Conservation (phyloP, 1,140 invertebrate genomes). For the Diachasma alloeum region DNA sequence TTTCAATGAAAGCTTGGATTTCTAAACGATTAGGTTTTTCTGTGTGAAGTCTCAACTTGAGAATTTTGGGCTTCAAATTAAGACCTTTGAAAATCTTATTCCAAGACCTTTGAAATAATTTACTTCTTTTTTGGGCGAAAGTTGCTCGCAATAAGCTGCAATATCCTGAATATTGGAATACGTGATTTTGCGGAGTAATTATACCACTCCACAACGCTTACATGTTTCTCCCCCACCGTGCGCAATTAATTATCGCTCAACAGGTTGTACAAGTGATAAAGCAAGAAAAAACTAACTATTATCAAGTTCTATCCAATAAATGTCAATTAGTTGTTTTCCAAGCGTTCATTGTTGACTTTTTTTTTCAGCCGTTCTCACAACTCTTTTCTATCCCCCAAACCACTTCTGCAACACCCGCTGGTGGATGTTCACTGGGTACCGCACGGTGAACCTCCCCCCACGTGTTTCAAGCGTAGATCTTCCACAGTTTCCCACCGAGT, state of each 20-base stretch:
- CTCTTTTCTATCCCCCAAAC: not conserved
- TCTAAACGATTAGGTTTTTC: no score
- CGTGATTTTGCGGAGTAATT: no score
- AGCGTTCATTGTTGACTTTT: not conserved
- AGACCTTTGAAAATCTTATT: no score
- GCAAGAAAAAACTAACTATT: not conserved
- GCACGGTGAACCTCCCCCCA: not conserved
- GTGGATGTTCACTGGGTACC: not conserved
- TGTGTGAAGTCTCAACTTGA: no score
- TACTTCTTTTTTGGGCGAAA: no score
- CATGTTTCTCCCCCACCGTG: not conserved
- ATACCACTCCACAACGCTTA: no score
- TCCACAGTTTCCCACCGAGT: conserved; percentile 29
- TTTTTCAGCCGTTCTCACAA: not conserved
- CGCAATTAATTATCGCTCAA: not conserved
- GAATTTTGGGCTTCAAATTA: no score
- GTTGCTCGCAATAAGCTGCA: no score
- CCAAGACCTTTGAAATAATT: no score
- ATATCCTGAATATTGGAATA: no score
- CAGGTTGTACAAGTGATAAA: not conserved
- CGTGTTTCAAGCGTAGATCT: not conserved
- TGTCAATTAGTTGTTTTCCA: not conserved
- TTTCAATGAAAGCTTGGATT: no score
- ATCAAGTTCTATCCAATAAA: not conserved
- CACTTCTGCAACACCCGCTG: not conserved